Evolutionary conservation across 2,113 vertebrate genomes (phyloP).

Genomic region (Corvus cornix): DNA sequence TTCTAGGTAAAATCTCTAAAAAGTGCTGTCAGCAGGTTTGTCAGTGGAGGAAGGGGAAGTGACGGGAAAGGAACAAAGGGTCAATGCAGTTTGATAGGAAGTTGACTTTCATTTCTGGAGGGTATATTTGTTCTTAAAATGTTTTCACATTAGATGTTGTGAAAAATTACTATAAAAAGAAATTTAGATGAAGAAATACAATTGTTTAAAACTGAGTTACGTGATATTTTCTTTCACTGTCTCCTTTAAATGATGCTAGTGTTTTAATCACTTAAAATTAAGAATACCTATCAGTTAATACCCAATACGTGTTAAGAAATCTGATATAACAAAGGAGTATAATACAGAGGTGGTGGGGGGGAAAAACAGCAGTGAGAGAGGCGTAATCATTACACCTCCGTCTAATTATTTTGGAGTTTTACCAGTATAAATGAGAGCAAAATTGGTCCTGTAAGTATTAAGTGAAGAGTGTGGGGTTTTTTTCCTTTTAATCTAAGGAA

Average conservation of each 20-base stretch:
- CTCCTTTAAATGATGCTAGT: background rate
- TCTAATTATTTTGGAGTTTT: background rate
- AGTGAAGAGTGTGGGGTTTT: background rate
- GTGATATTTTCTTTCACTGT: background rate
- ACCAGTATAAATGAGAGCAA: background rate
- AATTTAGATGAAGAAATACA: background rate
- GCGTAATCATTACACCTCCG: background rate
- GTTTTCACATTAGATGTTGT: background rate
- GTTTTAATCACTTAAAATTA: background rate
- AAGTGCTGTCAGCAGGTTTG: background rate
- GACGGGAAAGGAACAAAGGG: background rate
- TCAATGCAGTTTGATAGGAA: background rate
- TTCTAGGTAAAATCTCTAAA: background rate
- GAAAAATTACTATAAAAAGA: background rate
- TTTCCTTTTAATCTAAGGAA: constrained; percentile 11
- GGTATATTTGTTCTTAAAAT: background rate
- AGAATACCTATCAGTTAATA: background rate
- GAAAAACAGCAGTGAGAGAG: background rate
- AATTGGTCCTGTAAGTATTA: background rate
- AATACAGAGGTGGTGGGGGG: background rate
- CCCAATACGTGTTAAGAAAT: background rate
- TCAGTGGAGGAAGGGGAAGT: background rate
- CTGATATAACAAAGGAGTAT: background rate
- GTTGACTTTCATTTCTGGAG: background rate
- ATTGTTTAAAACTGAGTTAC: background rate